Percentiles rank a stretch among this genome's conserved stretches.
Conservation (phyloP, 1,140 invertebrate genomes). For the Drosophila pruinosa region DNA sequence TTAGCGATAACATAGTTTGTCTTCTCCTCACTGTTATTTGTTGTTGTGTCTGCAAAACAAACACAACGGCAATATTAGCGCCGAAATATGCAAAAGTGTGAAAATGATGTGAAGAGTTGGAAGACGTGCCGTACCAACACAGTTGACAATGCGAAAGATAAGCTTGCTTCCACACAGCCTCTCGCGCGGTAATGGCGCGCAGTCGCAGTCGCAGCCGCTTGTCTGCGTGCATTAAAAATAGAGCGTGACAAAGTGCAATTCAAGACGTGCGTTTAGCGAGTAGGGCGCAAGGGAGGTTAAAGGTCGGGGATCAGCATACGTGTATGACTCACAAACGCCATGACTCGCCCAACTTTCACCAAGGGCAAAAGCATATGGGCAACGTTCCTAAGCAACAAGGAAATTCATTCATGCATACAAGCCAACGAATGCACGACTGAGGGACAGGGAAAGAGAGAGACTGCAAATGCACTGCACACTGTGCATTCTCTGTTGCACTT, state of each 20-base stretch:
- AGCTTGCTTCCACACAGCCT: not conserved
- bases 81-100: conserved; percentile 34
- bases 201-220: too few relatives aligned
- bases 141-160: conserved; percentile 4
- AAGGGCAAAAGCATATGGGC: conserved; percentile 28
- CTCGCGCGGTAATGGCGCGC: not conserved
- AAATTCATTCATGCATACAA: conserved; percentile 49
- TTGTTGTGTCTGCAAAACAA: conserved; percentile 4
- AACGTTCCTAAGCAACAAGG: conserved; percentile 6
- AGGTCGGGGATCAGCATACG: not conserved
- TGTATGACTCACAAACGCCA: conserved; percentile 45
- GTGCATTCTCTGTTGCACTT: too few relatives aligned
- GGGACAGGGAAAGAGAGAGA: not conserved
- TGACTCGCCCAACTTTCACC: conserved; percentile 48
- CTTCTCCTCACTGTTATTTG: not conserved
- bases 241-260: not conserved
- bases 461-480: not conserved
- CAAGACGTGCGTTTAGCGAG: not conserved
- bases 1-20: conserved; percentile 50
- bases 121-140: too few relatives aligned
- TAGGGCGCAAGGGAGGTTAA: not conserved
- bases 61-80: conserved; percentile 5
- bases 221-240: conserved; percentile 4
- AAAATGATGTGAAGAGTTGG: conserved; percentile 24
- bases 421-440: not conserved